These are phyloP conservation scores for Metopia argyrocephala DNA, from an alignment of 2,888 invertebrate species.

Conservation along the genomic window DNA sequence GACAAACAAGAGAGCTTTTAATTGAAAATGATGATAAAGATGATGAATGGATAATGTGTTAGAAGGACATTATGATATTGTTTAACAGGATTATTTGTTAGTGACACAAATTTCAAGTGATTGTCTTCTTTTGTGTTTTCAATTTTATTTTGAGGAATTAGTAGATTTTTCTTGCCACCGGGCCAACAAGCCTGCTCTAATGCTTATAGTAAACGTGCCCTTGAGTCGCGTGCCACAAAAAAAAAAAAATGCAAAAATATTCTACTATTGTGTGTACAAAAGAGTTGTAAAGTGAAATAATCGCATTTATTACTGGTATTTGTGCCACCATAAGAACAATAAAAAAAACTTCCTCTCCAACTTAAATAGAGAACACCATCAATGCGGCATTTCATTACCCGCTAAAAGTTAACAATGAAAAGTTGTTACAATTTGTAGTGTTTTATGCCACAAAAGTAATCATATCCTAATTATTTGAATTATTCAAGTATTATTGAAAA, in stretches of 20 bases:
- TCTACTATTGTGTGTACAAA: background rate
- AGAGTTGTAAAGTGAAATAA: constrained; percentile 10
- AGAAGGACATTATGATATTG: background rate
- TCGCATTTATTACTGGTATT: constrained; percentile 41
- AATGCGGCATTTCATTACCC: background rate
- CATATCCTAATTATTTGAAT: constrained; percentile 74
- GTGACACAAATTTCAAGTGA: constrained; percentile 47
- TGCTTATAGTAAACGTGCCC: background rate
- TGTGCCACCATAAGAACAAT: background rate
- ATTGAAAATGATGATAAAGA: constrained; percentile 69
- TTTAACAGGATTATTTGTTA: constrained; percentile 36
- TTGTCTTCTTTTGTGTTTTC: constrained; percentile 8
- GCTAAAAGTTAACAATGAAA: constrained; percentile 18
- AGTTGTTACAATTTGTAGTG: background rate
- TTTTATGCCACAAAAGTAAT: constrained; percentile 38
- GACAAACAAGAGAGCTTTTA: constrained; percentile 66
- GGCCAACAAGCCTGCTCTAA: constrained; percentile 18
- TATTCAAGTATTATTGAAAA: constrained; percentile 75
- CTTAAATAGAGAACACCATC: constrained; percentile 50
- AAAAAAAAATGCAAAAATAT: background rate
- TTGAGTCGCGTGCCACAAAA: constrained; percentile 33
- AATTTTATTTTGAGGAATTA: constrained; percentile 26
- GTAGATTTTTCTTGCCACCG: constrained; percentile 22
- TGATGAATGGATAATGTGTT: background rate
- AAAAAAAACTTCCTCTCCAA: constrained; percentile 58